phyloP scores from a whole-genome alignment of 2,797 vertebrate genomes.

The Allobates femoralis region DNA sequence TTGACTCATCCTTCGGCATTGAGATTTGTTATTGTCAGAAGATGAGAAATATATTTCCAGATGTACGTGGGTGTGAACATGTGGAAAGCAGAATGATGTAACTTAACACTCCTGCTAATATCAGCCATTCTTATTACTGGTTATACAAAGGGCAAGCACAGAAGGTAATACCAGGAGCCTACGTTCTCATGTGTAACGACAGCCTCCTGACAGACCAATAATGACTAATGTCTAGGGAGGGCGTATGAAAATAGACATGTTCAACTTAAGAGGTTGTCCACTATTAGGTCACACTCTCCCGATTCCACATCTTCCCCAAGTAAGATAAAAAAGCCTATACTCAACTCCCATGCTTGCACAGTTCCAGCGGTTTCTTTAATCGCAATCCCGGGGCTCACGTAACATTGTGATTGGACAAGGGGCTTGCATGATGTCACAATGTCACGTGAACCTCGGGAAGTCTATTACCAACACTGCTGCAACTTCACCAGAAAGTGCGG shows the following conservation, averaged over 20 bases:
- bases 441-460: no score
- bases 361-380: no score
- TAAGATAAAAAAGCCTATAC: no score
- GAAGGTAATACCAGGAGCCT: not conserved
- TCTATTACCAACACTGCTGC: no score
- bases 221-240: not conserved
- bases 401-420: no score
- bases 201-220: not conserved
- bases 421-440: no score
- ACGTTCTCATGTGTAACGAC: not conserved
- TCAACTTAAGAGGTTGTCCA: not conserved
- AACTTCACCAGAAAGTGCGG: no score
- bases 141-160: not conserved
- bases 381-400: no score
- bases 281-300: no score
- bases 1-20: not conserved
- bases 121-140: not conserved
- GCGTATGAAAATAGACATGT: not conserved
- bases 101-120: not conserved
- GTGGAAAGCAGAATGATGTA: constrained; percentile 3
- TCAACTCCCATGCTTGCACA: no score
- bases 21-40: constrained; percentile 2
- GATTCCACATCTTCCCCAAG: no score
- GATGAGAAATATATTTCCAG: not conserved
- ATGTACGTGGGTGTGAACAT: constrained; percentile 29